phyloP scores from a whole-genome alignment of 2,113 vertebrate genomes.

The Paradoxurus hermaphroditus region DNA sequence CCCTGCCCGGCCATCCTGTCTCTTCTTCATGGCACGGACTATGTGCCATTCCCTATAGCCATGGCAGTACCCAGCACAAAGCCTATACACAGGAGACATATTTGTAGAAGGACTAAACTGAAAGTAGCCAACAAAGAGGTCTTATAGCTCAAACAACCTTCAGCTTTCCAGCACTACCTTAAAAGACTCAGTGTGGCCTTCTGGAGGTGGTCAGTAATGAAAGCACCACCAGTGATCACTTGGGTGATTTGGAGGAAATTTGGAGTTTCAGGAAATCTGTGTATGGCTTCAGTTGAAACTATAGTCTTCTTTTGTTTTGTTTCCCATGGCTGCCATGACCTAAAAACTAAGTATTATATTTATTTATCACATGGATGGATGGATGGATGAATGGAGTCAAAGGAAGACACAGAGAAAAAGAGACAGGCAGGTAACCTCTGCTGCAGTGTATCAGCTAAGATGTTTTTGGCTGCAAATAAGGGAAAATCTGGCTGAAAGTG shows the following conservation, averaged over 20 bases:
- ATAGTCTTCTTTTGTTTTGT: accelerated
- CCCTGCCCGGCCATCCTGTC: neutral
- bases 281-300: neutral
- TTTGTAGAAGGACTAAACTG: neutral
- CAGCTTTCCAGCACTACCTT: neutral
- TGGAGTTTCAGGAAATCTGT: neutral
- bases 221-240: accelerated
- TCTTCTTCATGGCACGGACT: neutral
- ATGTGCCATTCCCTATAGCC: neutral
- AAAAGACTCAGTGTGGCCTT: neutral
- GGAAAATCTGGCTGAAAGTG: neutral
- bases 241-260: neutral
- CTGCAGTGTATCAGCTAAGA: neutral
- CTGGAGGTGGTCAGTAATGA: neutral
- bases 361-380: neutral
- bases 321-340: neutral
- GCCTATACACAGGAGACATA: neutral
- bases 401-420: neutral
- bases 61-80: neutral
- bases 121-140: neutral
- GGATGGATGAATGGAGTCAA: neutral
- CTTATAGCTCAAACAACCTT: neutral
- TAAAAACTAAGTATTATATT: neutral
- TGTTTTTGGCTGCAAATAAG: neutral
- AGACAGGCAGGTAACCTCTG: neutral